These are phyloP conservation scores for Psilanteris sp. DNA, from an alignment of 1,140 invertebrate species.

Conservation along the genomic window DNA sequence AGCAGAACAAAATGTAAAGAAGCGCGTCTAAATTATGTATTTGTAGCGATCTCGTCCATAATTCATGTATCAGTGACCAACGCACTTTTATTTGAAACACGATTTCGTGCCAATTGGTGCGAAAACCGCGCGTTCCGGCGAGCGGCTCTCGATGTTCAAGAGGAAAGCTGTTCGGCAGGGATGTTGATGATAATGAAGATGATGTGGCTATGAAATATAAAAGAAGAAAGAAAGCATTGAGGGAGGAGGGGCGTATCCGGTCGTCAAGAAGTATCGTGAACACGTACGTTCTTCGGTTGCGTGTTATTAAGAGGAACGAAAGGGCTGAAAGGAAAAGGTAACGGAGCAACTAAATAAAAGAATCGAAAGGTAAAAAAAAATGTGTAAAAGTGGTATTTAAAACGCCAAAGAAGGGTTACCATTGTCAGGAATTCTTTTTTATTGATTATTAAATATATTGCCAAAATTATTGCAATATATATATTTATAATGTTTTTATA, in stretches of 20 bases:
- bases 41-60: conserved; percentile 28
- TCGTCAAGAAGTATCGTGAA: conserved; percentile 68
- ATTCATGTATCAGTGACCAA: conserved; percentile 35
- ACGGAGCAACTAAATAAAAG: conserved; percentile 11
- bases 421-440: no score
- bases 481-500: no score
- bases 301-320: conserved; percentile 59
- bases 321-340: conserved; percentile 35
- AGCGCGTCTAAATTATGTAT: conserved; percentile 16
- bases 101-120: conserved; percentile 57
- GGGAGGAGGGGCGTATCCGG: conserved; percentile 63
- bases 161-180: conserved; percentile 19
- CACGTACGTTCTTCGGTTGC: conserved; percentile 66
- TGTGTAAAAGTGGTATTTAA: no score
- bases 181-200: conserved; percentile 72
- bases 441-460: no score
- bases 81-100: conserved; percentile 44
- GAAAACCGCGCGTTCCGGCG: conserved; percentile 38
- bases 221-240: conserved; percentile 36
- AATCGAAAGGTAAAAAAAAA: conserved; percentile 9
- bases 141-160: conserved; percentile 23
- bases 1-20: conserved; percentile 13
- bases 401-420: no score
- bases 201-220: conserved; percentile 63
- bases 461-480: no score